Base-by-base conservation (phyloP, 2,888 invertebrate species). In the Caenorhabditis macrosperma region DNA sequence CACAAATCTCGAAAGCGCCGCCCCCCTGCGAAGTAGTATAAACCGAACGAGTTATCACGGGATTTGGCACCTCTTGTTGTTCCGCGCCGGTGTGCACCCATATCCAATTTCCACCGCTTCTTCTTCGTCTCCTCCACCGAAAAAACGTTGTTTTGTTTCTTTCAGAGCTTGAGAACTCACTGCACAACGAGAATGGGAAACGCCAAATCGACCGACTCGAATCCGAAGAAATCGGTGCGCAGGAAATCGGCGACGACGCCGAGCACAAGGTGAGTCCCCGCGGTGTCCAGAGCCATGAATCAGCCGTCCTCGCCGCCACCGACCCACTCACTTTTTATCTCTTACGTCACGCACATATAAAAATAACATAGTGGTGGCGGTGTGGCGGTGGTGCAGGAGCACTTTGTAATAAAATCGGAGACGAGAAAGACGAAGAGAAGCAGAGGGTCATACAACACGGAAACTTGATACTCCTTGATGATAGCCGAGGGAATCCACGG, bases 241-340 rank as follows among this genome's bases (percentile, higher is more conserved):
- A 41, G 78, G 35, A 78, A 78, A 61, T 78, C 78, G 35, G 71
- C 78, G 12, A 72, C 71, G 9, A 71, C 71, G n/a, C 71, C 71
- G 15, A 78, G 78, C 33, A 78, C 78, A 1, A 78, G 78, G 78
- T 78, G 7, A 52, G 66, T 26, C 46, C 17, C 9, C 15, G n/a
- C n/a, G n/a, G n/a, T 38, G 38, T 38, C 38, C 12, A 9, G n/a
- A 3, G 38, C 38, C 15, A 38, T 38, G 38, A 38, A 38, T 38
- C 38, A 38, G 6, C 38, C 38, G n/a, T n/a, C 5, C 6, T 15
- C 9, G 15, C 38, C 38, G 15, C 9, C 24, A 7, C 41, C 50
- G 50, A 50, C 50, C 50, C 50, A 50, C 50, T 50, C 50, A 50
- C 50, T 26, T 26, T 22, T 38, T 38, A 38, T 50, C 48, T 22